Base-by-base conservation (phyloP, 2,113 vertebrate species). In the Herpailurus yagouaroundi region DNA sequence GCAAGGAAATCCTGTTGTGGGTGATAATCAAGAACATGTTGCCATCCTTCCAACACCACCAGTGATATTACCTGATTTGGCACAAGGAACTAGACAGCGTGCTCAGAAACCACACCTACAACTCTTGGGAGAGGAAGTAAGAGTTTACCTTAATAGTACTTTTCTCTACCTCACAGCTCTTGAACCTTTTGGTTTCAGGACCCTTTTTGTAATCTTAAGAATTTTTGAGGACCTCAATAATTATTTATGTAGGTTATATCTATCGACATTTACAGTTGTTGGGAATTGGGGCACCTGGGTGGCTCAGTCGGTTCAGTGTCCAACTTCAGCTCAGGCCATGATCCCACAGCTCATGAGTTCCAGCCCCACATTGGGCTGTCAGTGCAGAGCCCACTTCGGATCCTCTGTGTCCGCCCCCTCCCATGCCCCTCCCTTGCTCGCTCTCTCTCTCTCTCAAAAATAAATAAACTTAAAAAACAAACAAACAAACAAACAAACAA, bases 81-180 rank as follows among this genome's bases (percentile, higher is more conserved):
- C 98, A 96, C 97, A 89, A 91, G 90, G 89, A 96, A 94, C 87
- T 84, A 96, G 97, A 69, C 96, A 93, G 93, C 96, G 68, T 80
- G 97, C 97, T 95, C 97, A 98, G 68, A 97, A 97, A n/a, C 96
- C 98, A 76, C 77, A 97, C 69, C 96, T 99, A 76, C 76, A 98
- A 69, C 96, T 99, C 55, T 85, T 97, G 36, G 99, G 99, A 97
- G 95, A 98, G 80, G 97, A 98, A 94, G 99, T 99, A 99, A 98
- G 98, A 74, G 89, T 23, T 85, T 79, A 11, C 36, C 41, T 76
- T 84, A 48, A 63, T 85, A 63, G 52, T 81, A 23, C 0, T 71
- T 96, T 89, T 96, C 25, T 93, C 3, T 85, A 10, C 0, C 14
- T 83, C 41, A 23, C 2, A 64, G 29, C 48, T 88, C 45, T 85